Evolutionary conservation across 2,888 invertebrate genomes (phyloP).

Genomic region (Drosophila parthenogenetica): DNA sequence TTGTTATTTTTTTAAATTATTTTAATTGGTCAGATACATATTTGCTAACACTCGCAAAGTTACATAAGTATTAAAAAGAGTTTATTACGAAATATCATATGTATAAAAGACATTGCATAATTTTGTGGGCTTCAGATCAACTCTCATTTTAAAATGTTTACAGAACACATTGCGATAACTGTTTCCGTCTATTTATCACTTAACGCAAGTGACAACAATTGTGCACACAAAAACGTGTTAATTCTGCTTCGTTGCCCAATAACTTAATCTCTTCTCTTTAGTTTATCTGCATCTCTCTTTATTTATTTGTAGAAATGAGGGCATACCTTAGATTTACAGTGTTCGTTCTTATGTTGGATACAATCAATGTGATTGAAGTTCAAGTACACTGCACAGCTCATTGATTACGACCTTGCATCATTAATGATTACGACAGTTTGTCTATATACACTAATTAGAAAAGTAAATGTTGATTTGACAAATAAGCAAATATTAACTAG

Average conservation of each 20-base stretch:
- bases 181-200: slow-evolving; percentile 11
- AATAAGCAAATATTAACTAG: slow-evolving; percentile 1
- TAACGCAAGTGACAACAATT: slow-evolving; percentile 12
- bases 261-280: slow-evolving; percentile 3
- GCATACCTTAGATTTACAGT: slow-evolving; percentile 3
- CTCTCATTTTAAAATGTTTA: too few species aligned
- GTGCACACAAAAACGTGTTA: slow-evolving; percentile 14
- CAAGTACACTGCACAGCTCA: slow-evolving; percentile 16
- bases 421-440: slow-evolving; percentile 9
- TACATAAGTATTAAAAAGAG: too few species aligned
- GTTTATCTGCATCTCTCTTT: background rate
- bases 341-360: slow-evolving; percentile 1
- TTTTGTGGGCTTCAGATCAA: too few species aligned
- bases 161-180: background rate
- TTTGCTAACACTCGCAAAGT: too few species aligned
- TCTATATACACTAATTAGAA: slow-evolving; percentile 2
- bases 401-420: slow-evolving; percentile 18
- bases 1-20: too few species aligned
- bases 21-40: too few species aligned
- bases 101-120: too few species aligned
- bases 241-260: background rate
- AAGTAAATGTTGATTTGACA: slow-evolving; percentile 2
- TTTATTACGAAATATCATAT: too few species aligned
- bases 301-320: slow-evolving; percentile 5
- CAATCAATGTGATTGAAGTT: slow-evolving; percentile 27